Evolutionary conservation across 1,140 invertebrate species (phyloP).

Genomic region (Microplitis mediator): DNA sequence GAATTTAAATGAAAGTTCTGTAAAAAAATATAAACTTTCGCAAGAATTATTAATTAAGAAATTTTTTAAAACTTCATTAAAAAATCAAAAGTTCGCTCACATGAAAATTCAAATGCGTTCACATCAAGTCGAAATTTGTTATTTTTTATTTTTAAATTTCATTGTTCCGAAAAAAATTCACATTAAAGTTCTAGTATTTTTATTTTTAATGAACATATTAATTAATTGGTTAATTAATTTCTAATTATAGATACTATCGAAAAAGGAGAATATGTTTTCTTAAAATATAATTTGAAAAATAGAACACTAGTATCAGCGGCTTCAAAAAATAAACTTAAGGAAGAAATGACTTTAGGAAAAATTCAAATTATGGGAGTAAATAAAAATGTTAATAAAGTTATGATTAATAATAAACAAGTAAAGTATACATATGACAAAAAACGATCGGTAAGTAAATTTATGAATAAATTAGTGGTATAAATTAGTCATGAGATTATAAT

Average conservation of each 20-base stretch:
- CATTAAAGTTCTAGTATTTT: neutral
- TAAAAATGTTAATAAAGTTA: slow-evolving; percentile 34
- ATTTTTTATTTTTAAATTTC: neutral
- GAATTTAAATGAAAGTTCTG: too few species aligned
- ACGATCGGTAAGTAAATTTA: slow-evolving; percentile 37
- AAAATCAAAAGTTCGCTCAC: too few species aligned
- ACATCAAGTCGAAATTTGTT: too few species aligned
- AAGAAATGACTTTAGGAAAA: slow-evolving; percentile 44
- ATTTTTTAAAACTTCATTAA: too few species aligned
- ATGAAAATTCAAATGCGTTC: too few species aligned
- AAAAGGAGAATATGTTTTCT: slow-evolving; percentile 66
- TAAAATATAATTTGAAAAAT: slow-evolving; percentile 63
- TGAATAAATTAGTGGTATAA: neutral
- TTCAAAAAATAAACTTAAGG: slow-evolving; percentile 29
- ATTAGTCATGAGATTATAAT: neutral
- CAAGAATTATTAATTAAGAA: too few species aligned
- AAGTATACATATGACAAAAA: slow-evolving; percentile 38
- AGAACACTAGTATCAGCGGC: slow-evolving; percentile 55
- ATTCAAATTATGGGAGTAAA: slow-evolving; percentile 54
- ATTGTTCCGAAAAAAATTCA: neutral
- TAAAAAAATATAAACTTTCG: neutral
- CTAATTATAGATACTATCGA: slow-evolving; percentile 66
- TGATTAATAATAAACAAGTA: slow-evolving; percentile 42
- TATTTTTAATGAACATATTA: neutral
- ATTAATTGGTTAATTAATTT: too few species aligned